Evolutionary conservation across 2,888 invertebrate species (phyloP).

Genomic region (Tachina fera): DNA sequence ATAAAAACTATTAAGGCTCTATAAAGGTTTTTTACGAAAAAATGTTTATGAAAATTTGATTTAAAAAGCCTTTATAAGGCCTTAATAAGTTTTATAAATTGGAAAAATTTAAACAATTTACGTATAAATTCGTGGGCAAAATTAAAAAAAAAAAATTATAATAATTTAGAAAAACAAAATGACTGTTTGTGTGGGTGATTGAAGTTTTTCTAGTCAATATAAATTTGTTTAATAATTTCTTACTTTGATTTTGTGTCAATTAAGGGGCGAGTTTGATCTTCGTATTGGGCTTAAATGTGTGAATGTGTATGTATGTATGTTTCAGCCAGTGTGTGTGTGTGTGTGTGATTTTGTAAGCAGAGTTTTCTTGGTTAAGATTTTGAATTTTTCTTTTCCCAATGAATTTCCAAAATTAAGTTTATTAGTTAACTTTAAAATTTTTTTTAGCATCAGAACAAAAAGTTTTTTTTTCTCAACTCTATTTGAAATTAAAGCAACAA

Average conservation of each 20-base stretch:
- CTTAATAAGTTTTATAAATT: no score
- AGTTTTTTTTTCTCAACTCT: constrained; percentile 30
- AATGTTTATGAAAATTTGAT: no score
- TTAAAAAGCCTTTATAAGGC: no score
- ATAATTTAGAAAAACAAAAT: not conserved
- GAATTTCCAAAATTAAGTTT: constrained; percentile 6
- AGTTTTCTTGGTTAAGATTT: constrained; percentile 81
- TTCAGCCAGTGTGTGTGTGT: constrained; percentile 45
- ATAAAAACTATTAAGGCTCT: no score
- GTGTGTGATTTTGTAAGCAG: constrained; percentile 71
- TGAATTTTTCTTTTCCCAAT: constrained; percentile 55
- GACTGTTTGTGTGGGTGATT: constrained; percentile 30
- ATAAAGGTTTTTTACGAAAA: no score
- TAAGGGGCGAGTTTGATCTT: not conserved
- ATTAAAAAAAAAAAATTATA: not conserved
- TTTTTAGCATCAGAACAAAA: constrained; percentile 43
- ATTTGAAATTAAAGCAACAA: constrained; percentile 40
- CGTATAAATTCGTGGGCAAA: not conserved
- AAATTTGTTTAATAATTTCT: not conserved
- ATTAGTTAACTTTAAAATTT: not conserved
- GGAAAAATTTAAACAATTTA: not conserved
- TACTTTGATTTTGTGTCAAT: not conserved
- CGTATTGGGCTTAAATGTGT: not conserved
- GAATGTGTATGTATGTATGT: constrained; percentile 17
- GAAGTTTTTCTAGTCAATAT: not conserved